Base-by-base conservation (phyloP, 1,140 invertebrate genomes). In the Lepidurus couesii region DNA sequence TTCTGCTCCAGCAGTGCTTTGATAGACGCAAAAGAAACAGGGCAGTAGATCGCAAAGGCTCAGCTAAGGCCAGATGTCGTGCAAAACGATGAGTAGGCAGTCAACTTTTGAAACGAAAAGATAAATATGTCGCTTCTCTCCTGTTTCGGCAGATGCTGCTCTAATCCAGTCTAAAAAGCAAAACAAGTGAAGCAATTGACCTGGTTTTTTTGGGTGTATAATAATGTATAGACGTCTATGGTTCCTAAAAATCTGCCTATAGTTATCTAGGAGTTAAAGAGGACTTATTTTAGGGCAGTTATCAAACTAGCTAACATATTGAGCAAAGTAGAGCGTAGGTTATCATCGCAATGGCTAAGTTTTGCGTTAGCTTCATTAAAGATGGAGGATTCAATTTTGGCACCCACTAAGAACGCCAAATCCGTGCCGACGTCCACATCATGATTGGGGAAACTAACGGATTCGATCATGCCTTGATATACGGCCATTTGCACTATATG, bases 31-130 rank as follows among this genome's bases (percentile, higher is more conserved):
- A 65, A 65, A 34, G 34, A 47, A 65, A 65, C 13, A 65, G 53
- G 53, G 13, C 53, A 65, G 53, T 65, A 65, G 53, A 65, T 21
- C 53, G 53, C 53, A 21, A 21, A 65, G 53, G 53, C 53, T 65
- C 53, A 65, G 53, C 21, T 65, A 65, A n/a, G 16, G 53, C 53
- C 53, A 65, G 16, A 65, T 65, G 53, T 65, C 21, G 21, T 65
- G 21, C 34, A 65, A 13, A 65, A 13, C n/a, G 53, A 65, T 65
- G 34, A 34, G 16, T 65, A 65, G 16, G 16, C 16, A 65, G 16
- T 65, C 53, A 9, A 16, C n/a, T 65, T 65, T 34, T 34, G 34
- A 34, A 34, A 34, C 2, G 53, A 21, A 13, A n/a, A 5, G 21
- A 16, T n/a, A 16, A 65, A 16, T 16, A n/a, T 65, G 53, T 65